phyloP scores from a whole-genome alignment of 2,888 invertebrate genomes.

The Andrena hattorfiana region DNA sequence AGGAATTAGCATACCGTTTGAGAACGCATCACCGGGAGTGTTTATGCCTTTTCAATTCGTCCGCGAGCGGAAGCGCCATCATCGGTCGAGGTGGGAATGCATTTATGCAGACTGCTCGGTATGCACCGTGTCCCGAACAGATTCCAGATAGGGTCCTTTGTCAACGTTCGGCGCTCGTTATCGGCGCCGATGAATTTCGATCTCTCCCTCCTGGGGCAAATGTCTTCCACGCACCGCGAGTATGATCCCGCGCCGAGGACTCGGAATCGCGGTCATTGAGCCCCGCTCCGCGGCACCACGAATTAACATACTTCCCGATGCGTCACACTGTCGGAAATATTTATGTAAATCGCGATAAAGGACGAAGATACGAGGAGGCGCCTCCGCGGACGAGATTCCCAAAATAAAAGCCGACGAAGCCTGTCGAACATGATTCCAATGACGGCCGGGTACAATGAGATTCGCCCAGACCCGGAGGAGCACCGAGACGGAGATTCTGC shows the following conservation, averaged over 20 bases:
- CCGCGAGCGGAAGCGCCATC: conserved; percentile 59
- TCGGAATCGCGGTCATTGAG: conserved; percentile 68
- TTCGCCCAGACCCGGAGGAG: background rate
- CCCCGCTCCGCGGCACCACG: conserved; percentile 33
- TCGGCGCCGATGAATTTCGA: conserved; percentile 79
- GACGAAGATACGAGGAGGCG: conserved; percentile 23
- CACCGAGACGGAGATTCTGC: background rate
- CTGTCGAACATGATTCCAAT: background rate
- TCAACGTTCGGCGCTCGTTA: conserved; percentile 78
- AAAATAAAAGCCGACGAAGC: background rate
- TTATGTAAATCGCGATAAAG: conserved; percentile 49
- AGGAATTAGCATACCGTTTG: conserved; percentile 41
- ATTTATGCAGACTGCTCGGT: conserved; percentile 80
- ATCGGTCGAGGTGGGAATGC: conserved; percentile 66
- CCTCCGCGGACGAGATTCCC: conserved; percentile 17
- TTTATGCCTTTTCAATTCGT: conserved; percentile 55
- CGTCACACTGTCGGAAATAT: conserved; percentile 33
- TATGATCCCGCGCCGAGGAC: conserved; percentile 47
- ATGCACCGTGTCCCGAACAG: conserved; percentile 78
- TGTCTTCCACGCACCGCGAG: conserved; percentile 67
- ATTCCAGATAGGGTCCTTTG: conserved; percentile 80
- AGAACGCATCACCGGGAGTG: conserved; percentile 20
- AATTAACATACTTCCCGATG: conserved; percentile 67
- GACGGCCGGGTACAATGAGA: conserved; percentile 16
- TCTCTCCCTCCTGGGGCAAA: conserved; percentile 67